Evolutionary conservation across 2,113 vertebrate genomes (phyloP).

Genomic region (Phyllostomus discolor): DNA sequence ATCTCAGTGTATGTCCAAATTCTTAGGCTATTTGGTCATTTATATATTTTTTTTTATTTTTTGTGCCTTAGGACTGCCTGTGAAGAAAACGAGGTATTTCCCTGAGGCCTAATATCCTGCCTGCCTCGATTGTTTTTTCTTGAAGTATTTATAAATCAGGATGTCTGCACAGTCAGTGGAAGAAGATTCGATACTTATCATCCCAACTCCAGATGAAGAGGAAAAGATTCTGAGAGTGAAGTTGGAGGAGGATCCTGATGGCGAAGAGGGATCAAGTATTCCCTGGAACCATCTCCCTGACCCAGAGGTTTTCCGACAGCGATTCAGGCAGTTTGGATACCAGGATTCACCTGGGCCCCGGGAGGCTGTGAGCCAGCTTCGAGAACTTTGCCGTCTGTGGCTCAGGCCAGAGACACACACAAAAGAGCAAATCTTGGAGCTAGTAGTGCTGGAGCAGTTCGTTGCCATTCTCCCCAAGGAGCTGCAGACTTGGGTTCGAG

Average conservation of each 20-base stretch:
- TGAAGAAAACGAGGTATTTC: slow-evolving; percentile 35
- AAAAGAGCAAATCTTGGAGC: slow-evolving; percentile 76
- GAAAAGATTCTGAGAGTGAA: slow-evolving; percentile 72
- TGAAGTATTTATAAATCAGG: slow-evolving; percentile 54
- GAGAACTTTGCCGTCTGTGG: slow-evolving; percentile 76
- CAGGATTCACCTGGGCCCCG: slow-evolving; percentile 75
- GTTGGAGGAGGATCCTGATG: slow-evolving; percentile 70
- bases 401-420: slow-evolving; percentile 73
- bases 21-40: slow-evolving; percentile 3
- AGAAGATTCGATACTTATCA: slow-evolving; percentile 73
- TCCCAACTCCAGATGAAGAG: slow-evolving; percentile 70
- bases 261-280: slow-evolving; percentile 68
- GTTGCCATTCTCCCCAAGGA: slow-evolving; percentile 76
- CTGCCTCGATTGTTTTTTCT: slow-evolving; percentile 6
- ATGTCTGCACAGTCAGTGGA: slow-evolving; percentile 71
- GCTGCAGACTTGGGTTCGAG: slow-evolving; percentile 75
- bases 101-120: not conserved
- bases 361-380: slow-evolving; percentile 71
- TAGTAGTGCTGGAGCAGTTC: slow-evolving; percentile 76
- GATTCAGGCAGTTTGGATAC: slow-evolving; percentile 75
- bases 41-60: not conserved
- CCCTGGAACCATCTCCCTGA: slow-evolving; percentile 68
- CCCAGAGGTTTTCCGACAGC: slow-evolving; percentile 71
- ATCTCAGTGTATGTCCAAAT: not conserved
- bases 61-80: slow-evolving; percentile 41